Base-by-base conservation (phyloP, 2,888 invertebrate species). In the Mylabris sibirica region DNA sequence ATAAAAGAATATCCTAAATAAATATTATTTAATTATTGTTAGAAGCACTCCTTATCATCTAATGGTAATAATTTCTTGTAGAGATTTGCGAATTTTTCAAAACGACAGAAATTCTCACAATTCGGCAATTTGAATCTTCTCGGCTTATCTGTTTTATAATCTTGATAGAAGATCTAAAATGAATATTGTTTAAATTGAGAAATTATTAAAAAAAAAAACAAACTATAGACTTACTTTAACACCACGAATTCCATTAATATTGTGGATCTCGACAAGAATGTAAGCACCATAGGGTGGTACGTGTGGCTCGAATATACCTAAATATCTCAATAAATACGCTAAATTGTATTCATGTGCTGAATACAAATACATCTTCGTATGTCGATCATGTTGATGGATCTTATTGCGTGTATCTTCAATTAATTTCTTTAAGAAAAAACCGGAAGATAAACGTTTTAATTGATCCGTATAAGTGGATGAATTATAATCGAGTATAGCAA, bases 401-500 rank as follows among this genome's bases (percentile, higher is more conserved):
- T 76, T 79, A 1, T 61, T 67, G 22, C 67, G 67, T 5, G 74
- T 73, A 63, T 79, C 77, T 9, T 74, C 65, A 6, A 78, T 71
- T 8, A 79, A 34, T 68, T 78, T 77, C 38, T 77, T 66, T 17
- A 78, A 65, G 24, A 76, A 75, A 59, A 76, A 78, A 6, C 78
- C 77, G 63, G 75, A 67, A 30, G 70, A 60, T 6, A 85, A 76
- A 74, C 76, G 76, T 72, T 77, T 80, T 69, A 83, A 77, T 49
- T 75, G 71, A 2, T 75, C 77, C 60, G 78, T 83, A 35, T 80
- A 82, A 74, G 79, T 81, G 8, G 81, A 76, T 1, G 84, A 73
- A 22, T 83, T 79, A 64, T 85, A 86, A 34, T 85, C 80, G 14
- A 84, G 72, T 60, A 80, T 74, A 0, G 82, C 76, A 20, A 81